These are phyloP conservation scores for Xestia c-nigrum DNA, from an alignment of 2,888 invertebrate species.

Conservation along the genomic window DNA sequence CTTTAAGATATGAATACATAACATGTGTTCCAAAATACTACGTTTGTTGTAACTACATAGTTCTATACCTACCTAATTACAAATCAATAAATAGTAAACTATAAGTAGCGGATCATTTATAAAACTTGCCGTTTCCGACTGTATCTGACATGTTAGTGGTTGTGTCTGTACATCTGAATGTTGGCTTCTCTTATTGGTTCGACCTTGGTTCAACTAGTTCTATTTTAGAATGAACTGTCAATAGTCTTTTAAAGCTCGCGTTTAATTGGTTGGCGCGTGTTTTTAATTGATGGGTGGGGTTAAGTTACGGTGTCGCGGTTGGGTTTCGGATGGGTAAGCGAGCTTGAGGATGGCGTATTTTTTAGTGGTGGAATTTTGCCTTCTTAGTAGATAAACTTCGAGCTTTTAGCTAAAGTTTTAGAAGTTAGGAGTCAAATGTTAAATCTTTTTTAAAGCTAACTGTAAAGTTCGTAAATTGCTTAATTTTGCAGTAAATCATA, in stretches of 20 bases:
- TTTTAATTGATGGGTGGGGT: slow-evolving; percentile 34
- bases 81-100: neutral
- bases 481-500: neutral
- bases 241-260: slow-evolving; percentile 28
- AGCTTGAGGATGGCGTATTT: neutral
- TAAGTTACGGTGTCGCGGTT: slow-evolving; percentile 13
- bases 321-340: slow-evolving; percentile 8
- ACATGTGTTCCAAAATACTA: neutral
- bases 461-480: too few relatives aligned
- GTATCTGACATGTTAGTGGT: neutral
- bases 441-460: neutral
- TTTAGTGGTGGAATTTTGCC: neutral
- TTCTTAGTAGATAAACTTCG: too few relatives aligned
- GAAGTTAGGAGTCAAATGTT: neutral
- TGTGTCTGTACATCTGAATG: slow-evolving; percentile 20
- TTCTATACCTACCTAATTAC: neutral
- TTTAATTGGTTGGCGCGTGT: slow-evolving; percentile 44
- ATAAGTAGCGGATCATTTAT: too few relatives aligned
- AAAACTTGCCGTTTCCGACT: neutral
- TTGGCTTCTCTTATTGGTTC: slow-evolving; percentile 49
- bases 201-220: slow-evolving; percentile 44
- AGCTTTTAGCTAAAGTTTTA: neutral
- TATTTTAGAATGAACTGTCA: slow-evolving; percentile 47
- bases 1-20: neutral
- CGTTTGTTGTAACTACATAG: neutral